Base-by-base conservation (phyloP, 2,113 vertebrate genomes). In the Chaetura pelagica region DNA sequence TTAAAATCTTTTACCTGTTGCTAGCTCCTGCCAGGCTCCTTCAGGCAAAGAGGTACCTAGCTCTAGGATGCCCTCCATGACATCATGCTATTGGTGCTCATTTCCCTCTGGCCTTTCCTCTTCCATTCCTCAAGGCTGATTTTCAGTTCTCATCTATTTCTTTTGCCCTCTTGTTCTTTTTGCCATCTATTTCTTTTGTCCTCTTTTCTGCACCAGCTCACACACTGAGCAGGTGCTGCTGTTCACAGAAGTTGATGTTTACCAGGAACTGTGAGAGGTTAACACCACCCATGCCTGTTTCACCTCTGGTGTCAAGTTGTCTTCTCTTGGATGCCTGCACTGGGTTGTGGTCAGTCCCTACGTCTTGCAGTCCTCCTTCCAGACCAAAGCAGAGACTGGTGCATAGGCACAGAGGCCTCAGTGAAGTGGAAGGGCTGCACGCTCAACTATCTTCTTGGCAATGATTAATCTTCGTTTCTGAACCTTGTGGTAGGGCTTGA, bases 271-370 rank as follows among this genome's bases (percentile, higher is more conserved):
- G 40, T 35, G 49, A 30, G 40, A 63, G 30, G 38, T 7, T 48
- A 34, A 3, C 40, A 15, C 10, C 49, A 32, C 20, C 17, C 30
- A 4, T 3, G 23, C 30, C 42, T 17, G 32, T 51, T 49, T 42
- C 2, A 2, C 32, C 51, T 67, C 38, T 1, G 0, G 4, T 32
- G 48, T 52, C 59, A 35, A 20, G 21, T 29, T 71, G 32, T 22
- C 30, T 59, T 34, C 42, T n/a, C 21, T 4, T 7, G 44, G 51
- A 7, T 72, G 49, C 38, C 59, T 67, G 34, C 34, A 1, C 20
- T n/a, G 12, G 34, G 22, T 69, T 26, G 32, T 8, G 40, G 27
- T 18, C 38, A 10, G 32, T 67, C 40, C 54, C 30, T 16, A 2
- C 14, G 14, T 86, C 17, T 44, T 76, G 58, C 44, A 18, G 9